Evolutionary conservation across 2,797 vertebrate genomes (phyloP).

Genomic region (Crocodylus rhombifer): DNA sequence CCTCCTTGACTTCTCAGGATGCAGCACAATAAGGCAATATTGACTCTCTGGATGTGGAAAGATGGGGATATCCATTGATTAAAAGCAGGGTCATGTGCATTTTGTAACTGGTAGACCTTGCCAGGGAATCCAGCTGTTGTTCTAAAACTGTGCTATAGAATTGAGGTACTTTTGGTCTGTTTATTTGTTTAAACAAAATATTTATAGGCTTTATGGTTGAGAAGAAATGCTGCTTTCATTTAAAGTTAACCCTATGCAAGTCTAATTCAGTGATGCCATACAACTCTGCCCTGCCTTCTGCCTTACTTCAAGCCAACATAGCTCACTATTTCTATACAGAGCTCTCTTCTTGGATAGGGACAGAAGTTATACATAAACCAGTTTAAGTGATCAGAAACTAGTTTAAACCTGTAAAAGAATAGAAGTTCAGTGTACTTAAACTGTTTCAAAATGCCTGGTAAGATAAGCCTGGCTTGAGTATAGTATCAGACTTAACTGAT

Average conservation of each 20-base stretch:
- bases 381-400: too few relatives aligned
- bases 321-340: too few relatives aligned
- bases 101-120: neutral
- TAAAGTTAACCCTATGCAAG: neutral
- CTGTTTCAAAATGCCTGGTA: too few relatives aligned
- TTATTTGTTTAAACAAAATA: neutral
- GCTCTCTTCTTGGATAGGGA: too few relatives aligned
- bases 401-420: too few relatives aligned
- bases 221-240: neutral
- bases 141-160: neutral
- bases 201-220: neutral
- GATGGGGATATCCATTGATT: neutral
- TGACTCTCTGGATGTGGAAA: slow-evolving; percentile 3
- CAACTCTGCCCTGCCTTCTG: too few relatives aligned
- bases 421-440: too few relatives aligned
- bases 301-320: too few relatives aligned
- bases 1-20: neutral
- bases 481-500: too few relatives aligned
- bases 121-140: neutral
- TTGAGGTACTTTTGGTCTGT: neutral
- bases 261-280: neutral
- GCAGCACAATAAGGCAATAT: neutral
- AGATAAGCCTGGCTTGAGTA: too few relatives aligned
- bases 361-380: too few relatives aligned
- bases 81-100: neutral